Conservation (phyloP, 2,888 invertebrate species). For the Epirrita christyi region DNA sequence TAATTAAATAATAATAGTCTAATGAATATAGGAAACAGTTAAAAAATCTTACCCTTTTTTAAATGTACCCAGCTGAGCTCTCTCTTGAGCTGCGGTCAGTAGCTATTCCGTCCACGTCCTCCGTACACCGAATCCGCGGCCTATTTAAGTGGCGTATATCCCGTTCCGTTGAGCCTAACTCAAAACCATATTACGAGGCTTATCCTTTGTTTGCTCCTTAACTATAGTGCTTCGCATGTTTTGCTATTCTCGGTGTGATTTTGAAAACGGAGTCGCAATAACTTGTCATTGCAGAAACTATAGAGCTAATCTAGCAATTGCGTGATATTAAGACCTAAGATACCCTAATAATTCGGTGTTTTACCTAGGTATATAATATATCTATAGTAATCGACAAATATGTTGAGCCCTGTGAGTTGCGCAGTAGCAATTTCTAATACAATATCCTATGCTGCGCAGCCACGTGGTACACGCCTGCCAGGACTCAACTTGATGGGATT, state of each 20-base stretch:
- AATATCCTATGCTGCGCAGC: too few relatives aligned
- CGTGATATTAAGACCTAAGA: background rate
- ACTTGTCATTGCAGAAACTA: slow-evolving; percentile 16
- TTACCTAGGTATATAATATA: too few relatives aligned
- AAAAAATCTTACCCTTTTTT: too few relatives aligned
- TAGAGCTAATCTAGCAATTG: background rate
- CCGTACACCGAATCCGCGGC: slow-evolving; percentile 50
- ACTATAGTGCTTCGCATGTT: slow-evolving; percentile 37
- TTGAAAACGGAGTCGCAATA: slow-evolving; percentile 18
- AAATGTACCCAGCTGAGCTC: slow-evolving; percentile 4
- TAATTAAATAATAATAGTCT: too few relatives aligned
- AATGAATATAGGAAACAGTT: too few relatives aligned
- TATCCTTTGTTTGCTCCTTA: slow-evolving; percentile 60
- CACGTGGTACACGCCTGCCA: too few relatives aligned
- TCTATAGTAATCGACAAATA: too few relatives aligned
- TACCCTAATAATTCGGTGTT: background rate
- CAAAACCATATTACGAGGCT: slow-evolving; percentile 62
- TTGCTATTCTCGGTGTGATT: slow-evolving; percentile 24
- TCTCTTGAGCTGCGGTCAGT: slow-evolving; percentile 26
- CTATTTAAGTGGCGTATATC: slow-evolving; percentile 55
- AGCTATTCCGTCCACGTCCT: slow-evolving; percentile 59
- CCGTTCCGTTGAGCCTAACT: slow-evolving; percentile 52
- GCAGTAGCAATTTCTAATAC: too few relatives aligned
- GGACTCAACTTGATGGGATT: too few relatives aligned
- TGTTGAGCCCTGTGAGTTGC: too few relatives aligned